A percentile compares a stretch with the other conserved stretches of the same genome.
These are phyloP conservation scores for Bombus breviceps DNA, from an alignment of 1,140 invertebrate species.

Conservation along the genomic window DNA sequence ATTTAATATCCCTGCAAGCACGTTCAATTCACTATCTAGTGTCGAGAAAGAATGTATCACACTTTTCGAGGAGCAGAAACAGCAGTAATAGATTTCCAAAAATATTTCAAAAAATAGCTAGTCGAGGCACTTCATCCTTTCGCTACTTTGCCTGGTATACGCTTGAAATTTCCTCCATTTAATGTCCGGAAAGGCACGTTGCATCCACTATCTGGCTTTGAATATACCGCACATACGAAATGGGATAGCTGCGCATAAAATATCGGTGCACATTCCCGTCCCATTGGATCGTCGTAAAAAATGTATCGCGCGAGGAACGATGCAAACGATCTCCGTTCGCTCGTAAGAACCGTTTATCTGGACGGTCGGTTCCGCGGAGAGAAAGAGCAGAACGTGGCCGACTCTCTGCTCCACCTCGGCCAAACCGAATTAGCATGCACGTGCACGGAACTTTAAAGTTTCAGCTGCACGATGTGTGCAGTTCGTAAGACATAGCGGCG, in stretches of 20 bases:
- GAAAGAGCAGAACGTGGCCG: slow-evolving; percentile 37
- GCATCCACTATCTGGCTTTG: slow-evolving; percentile 15
- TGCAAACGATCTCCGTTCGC: slow-evolving; percentile 12
- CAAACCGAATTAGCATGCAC: slow-evolving; percentile 57
- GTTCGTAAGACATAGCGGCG: slow-evolving; percentile 29
- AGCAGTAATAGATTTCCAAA: background rate
- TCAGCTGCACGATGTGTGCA: slow-evolving; percentile 34
- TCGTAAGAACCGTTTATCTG: slow-evolving; percentile 41
- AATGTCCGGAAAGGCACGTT: background rate
- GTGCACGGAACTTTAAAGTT: slow-evolving; percentile 64
- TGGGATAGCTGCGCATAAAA: slow-evolving; percentile 2
- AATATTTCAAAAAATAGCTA: background rate
- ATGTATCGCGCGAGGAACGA: slow-evolving; percentile 43
- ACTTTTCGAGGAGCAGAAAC: background rate
- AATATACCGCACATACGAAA: background rate
- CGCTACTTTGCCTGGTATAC: background rate
- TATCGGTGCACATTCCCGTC: background rate
- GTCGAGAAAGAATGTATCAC: background rate
- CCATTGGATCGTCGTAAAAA: slow-evolving; percentile 26
- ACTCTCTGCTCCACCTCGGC: background rate
- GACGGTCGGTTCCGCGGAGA: slow-evolving; percentile 9
- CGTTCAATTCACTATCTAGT: background rate
- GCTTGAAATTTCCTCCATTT: background rate
- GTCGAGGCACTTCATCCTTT: background rate
- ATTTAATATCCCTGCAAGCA: background rate